phyloP scores from a whole-genome alignment of 2,888 invertebrate species.

The Coelinius sp. region DNA sequence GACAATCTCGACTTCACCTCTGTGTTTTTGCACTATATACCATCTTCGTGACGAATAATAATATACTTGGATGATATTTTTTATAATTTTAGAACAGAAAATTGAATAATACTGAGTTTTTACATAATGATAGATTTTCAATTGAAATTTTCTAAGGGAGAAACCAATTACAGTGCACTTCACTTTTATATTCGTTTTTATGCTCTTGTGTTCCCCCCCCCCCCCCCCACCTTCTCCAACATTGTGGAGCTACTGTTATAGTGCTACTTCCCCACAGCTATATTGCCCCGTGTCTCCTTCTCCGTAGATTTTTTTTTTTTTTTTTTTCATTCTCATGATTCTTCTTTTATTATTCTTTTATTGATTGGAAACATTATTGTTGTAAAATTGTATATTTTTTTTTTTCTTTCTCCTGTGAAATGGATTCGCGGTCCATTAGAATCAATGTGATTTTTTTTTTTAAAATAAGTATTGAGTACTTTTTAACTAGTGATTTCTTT shows the following conservation, averaged over 20 bases:
- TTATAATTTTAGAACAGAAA: too few species aligned
- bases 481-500: not conserved
- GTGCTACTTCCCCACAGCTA: constrained; percentile 1
- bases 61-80: too few species aligned
- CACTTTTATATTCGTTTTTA: constrained; percentile 19
- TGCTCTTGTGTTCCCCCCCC: not conserved
- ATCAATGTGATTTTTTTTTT: constrained; percentile 15
- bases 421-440: constrained; percentile 35
- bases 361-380: constrained; percentile 21
- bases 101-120: not conserved
- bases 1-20: not conserved
- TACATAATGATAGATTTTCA: not conserved
- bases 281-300: constrained; percentile 9
- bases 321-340: constrained; percentile 1
- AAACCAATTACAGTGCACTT: constrained; percentile 15
- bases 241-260: constrained; percentile 8
- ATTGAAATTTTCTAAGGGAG: not conserved
- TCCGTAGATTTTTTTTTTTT: not conserved
- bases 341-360: not conserved
- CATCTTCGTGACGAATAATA: not conserved
- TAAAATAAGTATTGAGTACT: not conserved
- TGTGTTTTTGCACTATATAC: not conserved
- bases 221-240: not conserved
- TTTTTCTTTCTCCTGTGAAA: constrained; percentile 29
- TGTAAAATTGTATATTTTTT: not conserved